phyloP scores from a whole-genome alignment of 2,888 invertebrate genomes.

The Cheilosia vulpina region DNA sequence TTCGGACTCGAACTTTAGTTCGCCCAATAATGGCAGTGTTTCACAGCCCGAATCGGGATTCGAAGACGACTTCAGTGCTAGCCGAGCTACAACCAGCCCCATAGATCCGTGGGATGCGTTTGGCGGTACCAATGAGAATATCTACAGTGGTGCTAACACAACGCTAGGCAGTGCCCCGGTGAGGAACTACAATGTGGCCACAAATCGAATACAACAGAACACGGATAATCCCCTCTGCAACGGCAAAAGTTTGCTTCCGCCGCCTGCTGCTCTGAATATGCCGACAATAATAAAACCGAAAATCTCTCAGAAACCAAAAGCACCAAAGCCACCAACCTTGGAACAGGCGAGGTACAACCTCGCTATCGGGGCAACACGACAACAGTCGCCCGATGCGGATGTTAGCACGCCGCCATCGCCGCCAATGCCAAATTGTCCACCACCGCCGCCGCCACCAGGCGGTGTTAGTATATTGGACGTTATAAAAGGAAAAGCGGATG shows the following conservation, averaged over 20 bases:
- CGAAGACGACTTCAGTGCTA: constrained; percentile 89
- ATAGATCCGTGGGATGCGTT: constrained; percentile 83
- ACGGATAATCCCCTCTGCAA: constrained; percentile 86
- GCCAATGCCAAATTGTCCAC: constrained; percentile 92
- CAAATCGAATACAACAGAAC: constrained; percentile 81
- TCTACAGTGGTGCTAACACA: constrained; percentile 76
- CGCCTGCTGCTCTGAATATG: constrained; percentile 84
- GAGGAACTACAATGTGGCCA: constrained; percentile 74
- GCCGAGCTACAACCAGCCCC: constrained; percentile 84
- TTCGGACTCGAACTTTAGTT: constrained; percentile 88
- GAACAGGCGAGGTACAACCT: constrained; percentile 62
- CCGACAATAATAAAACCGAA: constrained; percentile 89
- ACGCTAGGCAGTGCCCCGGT: constrained; percentile 82
- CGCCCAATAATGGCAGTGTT: constrained; percentile 85
- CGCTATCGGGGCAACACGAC: constrained; percentile 66
- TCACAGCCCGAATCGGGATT: constrained; percentile 92
- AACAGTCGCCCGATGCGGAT: constrained; percentile 42
- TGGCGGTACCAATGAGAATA: constrained; percentile 69
- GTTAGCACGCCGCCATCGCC: constrained; percentile 85
- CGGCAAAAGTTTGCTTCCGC: constrained; percentile 84
- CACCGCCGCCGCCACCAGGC: constrained; percentile 89
- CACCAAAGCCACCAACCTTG: constrained; percentile 80
- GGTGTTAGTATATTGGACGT: constrained; percentile 82
- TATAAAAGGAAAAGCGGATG: constrained; percentile 81
- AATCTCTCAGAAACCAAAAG: constrained; percentile 83